Base-by-base conservation (phyloP, 2,113 vertebrate genomes). In the Mustela lutreola region DNA sequence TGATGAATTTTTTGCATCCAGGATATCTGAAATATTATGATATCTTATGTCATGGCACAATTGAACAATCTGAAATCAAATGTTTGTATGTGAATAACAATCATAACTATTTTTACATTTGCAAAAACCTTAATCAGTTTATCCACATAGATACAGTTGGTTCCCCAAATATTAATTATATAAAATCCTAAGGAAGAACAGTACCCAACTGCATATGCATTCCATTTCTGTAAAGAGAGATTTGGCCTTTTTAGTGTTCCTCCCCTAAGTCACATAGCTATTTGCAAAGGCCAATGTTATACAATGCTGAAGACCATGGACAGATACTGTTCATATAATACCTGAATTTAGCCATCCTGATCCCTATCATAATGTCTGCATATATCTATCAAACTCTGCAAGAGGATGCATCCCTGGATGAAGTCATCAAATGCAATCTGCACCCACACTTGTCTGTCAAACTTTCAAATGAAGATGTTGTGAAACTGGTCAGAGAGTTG, bases 341-440 rank as follows among this genome's bases (percentile, higher is more conserved):
- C 99, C 98, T 99, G 99, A 97, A 99, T 99, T 99, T 99, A 99
- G 98, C 99, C 99, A 1, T 99, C 99, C 88, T 99, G 99, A 96
- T 99, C 99, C 0, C 99, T 99, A 58, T 99, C 99, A 0, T 99
- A 99, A 16, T 99, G 98, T 63, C 99, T 99, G 99, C 99, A 99
- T 93, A 99, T 99, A 26, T 99, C 99, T 0, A 99, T 99, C 99
- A 99, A 98, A 98, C 99, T 99, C 99, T 99, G 99, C 97, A 99
- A 97, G 93, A 99, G 99, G 93, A 99, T 99, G 95, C 99, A 99
- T 97, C 99, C 99, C 98, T 99, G 99, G 98, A 99, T 99, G 98
- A 99, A 99, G 98, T 99, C 99, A 97, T 99, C 99, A 70, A 99
- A 99, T 63, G 99, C 99, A 70, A 99, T 99, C 96, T 99, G 99